Conservation (phyloP, 35 echinoderm and acorn worm species). For the Strongylocentrotus purpuratus region DNA sequence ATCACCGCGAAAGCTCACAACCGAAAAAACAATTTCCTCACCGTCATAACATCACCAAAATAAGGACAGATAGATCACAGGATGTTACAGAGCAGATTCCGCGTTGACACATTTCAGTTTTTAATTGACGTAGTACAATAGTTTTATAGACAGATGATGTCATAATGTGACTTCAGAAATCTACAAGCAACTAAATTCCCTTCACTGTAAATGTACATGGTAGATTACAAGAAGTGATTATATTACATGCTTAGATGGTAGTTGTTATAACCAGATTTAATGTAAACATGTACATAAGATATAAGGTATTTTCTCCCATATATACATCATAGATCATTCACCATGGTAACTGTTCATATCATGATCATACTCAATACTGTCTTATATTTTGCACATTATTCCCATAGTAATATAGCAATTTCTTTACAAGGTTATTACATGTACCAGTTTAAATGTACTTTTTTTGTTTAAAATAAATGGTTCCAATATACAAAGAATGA, state of each 20-base stretch:
- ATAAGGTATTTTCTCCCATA: not conserved
- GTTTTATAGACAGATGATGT: not conserved
- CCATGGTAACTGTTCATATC: not conserved
- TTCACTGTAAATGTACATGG: not conserved
- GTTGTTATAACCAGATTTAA: not conserved
- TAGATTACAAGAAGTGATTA: not conserved
- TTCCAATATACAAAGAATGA: not conserved
- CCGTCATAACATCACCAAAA: constrained; percentile 10
- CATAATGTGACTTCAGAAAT: not conserved
- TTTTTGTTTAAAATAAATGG: not conserved
- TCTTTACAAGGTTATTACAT: not conserved
- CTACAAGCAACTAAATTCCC: not conserved
- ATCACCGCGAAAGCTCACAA: not conserved
- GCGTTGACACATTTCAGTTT: not conserved
- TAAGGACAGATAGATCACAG: not conserved
- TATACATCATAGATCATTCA: not conserved
- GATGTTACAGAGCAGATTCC: not conserved
- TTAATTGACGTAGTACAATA: constrained; percentile 5
- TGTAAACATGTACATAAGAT: not conserved
- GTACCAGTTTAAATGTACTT: not conserved
- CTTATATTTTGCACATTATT: not conserved
- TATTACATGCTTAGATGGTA: not conserved
- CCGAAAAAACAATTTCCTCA: not conserved
- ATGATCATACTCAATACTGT: not conserved
- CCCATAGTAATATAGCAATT: not conserved